These are phyloP conservation scores for Danio rerio DNA, from an alignment of 2,113 vertebrate species.

Conservation along the genomic window GRCz12tu NC_133192.1:30517501-30518000, in stretches of 20 bases:
- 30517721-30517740: slow-evolving; percentile 39
- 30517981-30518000: slow-evolving; percentile 54
- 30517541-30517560: too few relatives aligned
- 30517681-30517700: not conserved
- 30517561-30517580: too few relatives aligned
- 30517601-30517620: not conserved
- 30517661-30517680: not conserved
- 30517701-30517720: slow-evolving; percentile 33
- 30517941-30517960: slow-evolving; percentile 54
- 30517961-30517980: slow-evolving; percentile 27
- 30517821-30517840: slow-evolving; percentile 50
- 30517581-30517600: too few relatives aligned
- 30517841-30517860: slow-evolving; percentile 56
- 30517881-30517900: slow-evolving; percentile 45
- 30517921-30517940: slow-evolving; percentile 60
- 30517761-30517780: slow-evolving; percentile 30
- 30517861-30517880: slow-evolving; percentile 56
- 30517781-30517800: slow-evolving; percentile 48
- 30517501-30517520: too few relatives aligned
- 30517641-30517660: not conserved
- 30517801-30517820: slow-evolving; percentile 42
- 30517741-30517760: slow-evolving; percentile 29
- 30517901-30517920: slow-evolving; percentile 52
- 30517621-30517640: not conserved
- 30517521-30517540: too few relatives aligned